phyloP scores from a whole-genome alignment of 2,888 invertebrate genomes.

The Drosophila anomalata region DNA sequence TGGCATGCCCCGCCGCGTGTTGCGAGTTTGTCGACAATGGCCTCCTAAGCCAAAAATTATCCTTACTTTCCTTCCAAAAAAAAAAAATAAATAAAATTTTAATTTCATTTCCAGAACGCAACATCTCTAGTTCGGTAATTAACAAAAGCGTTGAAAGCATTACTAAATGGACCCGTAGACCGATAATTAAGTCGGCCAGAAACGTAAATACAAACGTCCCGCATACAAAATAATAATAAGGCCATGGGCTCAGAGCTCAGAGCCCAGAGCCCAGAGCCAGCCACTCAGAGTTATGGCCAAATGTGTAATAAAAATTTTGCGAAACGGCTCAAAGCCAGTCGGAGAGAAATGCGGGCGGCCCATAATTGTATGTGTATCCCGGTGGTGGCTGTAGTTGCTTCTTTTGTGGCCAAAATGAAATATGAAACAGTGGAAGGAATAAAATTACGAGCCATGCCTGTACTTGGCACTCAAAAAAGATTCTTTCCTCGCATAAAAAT shows the following conservation, averaged over 20 bases:
- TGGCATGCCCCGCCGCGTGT: too few species aligned
- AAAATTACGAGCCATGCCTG: neutral
- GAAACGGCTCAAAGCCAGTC: slow-evolving; percentile 13
- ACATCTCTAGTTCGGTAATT: neutral
- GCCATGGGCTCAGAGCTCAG: neutral
- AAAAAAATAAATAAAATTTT: neutral
- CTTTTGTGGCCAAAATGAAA: slow-evolving; percentile 8
- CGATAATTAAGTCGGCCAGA: slow-evolving; percentile 12
- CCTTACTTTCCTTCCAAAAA: neutral
- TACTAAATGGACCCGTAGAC: neutral
- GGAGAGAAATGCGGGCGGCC: slow-evolving; percentile 16
- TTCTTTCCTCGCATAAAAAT: neutral
- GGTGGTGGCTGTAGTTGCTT: slow-evolving; percentile 1
- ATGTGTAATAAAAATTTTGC: slow-evolving; percentile 30
- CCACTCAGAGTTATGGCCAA: neutral
- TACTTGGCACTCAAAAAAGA: neutral
- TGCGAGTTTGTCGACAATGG: neutral
- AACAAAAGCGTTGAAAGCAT: neutral
- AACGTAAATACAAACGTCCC: slow-evolving; percentile 11
- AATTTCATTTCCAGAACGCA: neutral
- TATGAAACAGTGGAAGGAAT: slow-evolving; percentile 2
- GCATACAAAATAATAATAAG: slow-evolving; percentile 17
- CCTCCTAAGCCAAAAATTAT: neutral
- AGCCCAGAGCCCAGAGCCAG: neutral
- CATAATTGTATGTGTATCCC: slow-evolving; percentile 14